Evolutionary conservation across 2,113 vertebrate species (phyloP).

Genomic region (Struthio camelus): DNA sequence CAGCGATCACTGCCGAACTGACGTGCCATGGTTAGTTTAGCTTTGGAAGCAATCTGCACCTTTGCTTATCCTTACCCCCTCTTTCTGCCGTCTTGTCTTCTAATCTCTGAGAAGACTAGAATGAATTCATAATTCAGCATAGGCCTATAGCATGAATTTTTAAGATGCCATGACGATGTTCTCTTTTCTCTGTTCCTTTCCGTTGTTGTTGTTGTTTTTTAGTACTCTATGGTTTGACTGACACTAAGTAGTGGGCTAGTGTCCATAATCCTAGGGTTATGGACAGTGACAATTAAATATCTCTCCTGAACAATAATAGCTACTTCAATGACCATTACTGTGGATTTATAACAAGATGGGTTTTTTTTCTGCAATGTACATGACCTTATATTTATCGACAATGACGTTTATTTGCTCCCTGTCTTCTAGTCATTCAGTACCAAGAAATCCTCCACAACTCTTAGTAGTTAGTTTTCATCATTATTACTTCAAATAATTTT

Average conservation of each 20-base stretch:
- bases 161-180: not conserved
- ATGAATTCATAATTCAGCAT: not conserved
- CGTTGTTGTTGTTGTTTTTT: not conserved
- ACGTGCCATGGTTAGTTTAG: not conserved
- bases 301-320: not conserved
- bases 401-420: not conserved
- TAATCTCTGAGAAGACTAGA: not conserved
- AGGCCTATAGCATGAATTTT: not conserved
- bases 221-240: too few relatives aligned
- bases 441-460: not conserved
- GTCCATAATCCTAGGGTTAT: not conserved
- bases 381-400: not conserved
- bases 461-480: not conserved
- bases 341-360: not conserved
- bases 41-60: not conserved
- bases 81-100: not conserved
- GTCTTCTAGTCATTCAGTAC: not conserved
- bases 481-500: not conserved
- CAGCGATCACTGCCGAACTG: not conserved
- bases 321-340: not conserved
- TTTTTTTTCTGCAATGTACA: not conserved
- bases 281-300: not conserved
- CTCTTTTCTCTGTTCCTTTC: not conserved
- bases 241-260: not conserved
- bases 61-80: not conserved